Percentiles rank a stretch among this genome's conserved stretches.
Evolutionary conservation across 2,888 invertebrate species (phyloP).

Genomic region (Drosophila differens): DNA sequence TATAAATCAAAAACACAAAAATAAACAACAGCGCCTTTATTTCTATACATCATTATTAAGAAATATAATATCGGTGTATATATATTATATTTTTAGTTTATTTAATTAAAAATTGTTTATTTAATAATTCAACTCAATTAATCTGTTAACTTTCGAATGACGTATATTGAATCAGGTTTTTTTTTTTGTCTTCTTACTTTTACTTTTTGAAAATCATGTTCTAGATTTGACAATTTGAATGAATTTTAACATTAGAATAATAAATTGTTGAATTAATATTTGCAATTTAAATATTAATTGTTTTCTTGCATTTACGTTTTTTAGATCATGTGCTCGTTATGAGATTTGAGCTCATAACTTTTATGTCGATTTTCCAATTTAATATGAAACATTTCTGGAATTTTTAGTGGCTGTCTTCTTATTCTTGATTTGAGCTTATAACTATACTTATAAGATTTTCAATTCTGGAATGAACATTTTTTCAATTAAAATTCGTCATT

Average conservation of each 20-base stretch:
- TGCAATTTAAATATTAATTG: background rate
- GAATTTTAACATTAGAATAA: background rate
- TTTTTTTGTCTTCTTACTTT: background rate
- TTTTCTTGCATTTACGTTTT: background rate
- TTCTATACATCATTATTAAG: background rate
- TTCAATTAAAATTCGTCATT: background rate
- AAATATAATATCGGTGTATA: background rate
- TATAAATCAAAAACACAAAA: slow-evolving; percentile 27
- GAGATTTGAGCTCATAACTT: background rate
- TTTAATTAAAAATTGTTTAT: background rate
- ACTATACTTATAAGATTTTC: background rate
- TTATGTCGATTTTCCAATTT: background rate
- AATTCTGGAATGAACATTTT: background rate
- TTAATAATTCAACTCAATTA: background rate
- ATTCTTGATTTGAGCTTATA: background rate
- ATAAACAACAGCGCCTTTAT: background rate
- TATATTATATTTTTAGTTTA: background rate
- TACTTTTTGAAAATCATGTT: background rate
- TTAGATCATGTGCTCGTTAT: background rate
- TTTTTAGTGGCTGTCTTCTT: background rate
- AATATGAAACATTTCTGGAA: background rate
- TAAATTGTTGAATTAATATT: background rate
- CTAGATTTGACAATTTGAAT: background rate
- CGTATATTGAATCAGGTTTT: background rate
- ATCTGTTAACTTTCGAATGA: background rate